Evolutionary conservation across 2,797 vertebrate genomes (phyloP).

Genomic region (Natrix natrix): DNA sequence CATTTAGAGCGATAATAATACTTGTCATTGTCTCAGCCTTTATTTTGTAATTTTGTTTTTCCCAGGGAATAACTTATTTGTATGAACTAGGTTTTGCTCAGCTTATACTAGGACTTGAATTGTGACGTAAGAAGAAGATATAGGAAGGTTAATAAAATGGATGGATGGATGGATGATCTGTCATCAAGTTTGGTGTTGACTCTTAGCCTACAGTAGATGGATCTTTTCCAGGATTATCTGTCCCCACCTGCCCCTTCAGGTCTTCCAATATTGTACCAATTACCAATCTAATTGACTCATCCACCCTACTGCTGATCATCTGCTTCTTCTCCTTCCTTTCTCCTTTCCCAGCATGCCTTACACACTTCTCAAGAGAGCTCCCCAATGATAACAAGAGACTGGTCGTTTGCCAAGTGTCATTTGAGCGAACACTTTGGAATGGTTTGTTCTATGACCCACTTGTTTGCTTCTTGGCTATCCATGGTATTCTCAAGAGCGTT

Average conservation of each 20-base stretch:
- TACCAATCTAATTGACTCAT: not conserved
- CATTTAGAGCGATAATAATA: not conserved
- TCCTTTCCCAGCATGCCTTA: not conserved
- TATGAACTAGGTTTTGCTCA: not conserved
- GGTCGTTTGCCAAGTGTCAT: not conserved
- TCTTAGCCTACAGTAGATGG: not conserved
- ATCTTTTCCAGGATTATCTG: not conserved
- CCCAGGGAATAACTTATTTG: not conserved
- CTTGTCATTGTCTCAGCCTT: not conserved
- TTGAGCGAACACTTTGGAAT: not conserved
- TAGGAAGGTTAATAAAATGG: not conserved
- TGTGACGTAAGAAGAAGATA: not conserved
- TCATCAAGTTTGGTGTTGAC: not conserved
- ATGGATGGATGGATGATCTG: not conserved
- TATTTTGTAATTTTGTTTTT: not conserved
- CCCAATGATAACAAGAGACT: not conserved
- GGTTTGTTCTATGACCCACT: not conserved
- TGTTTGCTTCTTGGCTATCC: not conserved
- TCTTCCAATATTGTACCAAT: not conserved
- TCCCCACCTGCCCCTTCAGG: not conserved
- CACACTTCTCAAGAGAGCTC: not conserved
- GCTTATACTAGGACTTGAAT: not conserved
- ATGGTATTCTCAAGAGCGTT: not conserved
- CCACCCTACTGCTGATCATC: not conserved
- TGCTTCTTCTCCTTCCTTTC: not conserved